Evolutionary conservation across 1,140 invertebrate genomes (phyloP).

Genomic region (Cherax destructor): DNA sequence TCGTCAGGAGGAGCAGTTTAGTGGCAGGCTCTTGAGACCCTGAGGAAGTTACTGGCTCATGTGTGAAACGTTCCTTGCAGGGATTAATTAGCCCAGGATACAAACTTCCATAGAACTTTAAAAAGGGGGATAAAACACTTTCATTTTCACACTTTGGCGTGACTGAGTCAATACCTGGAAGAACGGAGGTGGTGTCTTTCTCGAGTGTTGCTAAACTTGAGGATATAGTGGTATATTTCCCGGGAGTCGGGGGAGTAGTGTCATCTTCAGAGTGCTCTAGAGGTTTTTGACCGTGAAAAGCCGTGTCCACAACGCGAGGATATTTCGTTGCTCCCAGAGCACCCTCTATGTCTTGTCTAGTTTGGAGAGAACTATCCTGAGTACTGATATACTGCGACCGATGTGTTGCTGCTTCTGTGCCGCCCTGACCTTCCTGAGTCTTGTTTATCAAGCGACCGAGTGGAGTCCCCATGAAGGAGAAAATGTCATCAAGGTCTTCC

Average conservation of each 20-base stretch:
- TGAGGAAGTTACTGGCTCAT: not conserved
- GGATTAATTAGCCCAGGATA: conserved; percentile 8
- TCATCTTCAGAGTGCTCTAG: too few species aligned
- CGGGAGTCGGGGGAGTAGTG: too few species aligned
- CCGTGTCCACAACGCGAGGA: not conserved
- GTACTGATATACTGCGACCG: too few species aligned
- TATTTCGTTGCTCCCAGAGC: not conserved
- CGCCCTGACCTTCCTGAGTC: not conserved
- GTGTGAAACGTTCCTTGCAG: not conserved
- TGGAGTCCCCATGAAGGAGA: too few species aligned
- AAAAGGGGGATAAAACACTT: not conserved
- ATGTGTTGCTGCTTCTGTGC: not conserved
- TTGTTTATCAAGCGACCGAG: not conserved
- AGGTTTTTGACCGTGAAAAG: not conserved
- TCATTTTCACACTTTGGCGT: not conserved
- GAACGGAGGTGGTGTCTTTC: not conserved
- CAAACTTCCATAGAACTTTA: not conserved
- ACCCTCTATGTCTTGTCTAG: not conserved
- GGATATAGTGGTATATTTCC: too few species aligned
- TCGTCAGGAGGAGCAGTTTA: not conserved
- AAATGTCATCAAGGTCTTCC: not conserved
- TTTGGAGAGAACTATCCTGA: not conserved
- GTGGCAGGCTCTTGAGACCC: not conserved
- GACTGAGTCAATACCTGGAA: not conserved
- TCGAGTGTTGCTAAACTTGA: not conserved